Evolutionary conservation across 2,888 invertebrate species (phyloP).

Genomic region (Uloborus plumipes): DNA sequence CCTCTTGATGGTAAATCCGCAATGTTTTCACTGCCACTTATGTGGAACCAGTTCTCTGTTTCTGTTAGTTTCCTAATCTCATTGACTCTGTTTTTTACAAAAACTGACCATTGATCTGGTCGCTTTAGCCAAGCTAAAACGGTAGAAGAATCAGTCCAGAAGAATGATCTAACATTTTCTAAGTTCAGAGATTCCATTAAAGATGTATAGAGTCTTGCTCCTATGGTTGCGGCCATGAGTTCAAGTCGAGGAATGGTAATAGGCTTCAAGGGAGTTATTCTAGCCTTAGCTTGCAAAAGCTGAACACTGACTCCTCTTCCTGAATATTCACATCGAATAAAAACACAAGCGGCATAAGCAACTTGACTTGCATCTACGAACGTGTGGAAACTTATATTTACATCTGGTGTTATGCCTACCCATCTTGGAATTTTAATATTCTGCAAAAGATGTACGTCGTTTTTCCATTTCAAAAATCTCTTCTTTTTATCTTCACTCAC

Average conservation of each 20-base stretch:
- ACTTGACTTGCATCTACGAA: neutral
- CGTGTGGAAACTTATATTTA: neutral
- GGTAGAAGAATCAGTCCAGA: neutral
- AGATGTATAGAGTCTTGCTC: neutral
- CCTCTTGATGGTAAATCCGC: conserved; percentile 18
- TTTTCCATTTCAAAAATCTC: neutral
- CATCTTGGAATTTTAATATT: conserved; percentile 7
- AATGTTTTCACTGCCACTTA: neutral
- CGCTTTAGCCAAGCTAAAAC: conserved; percentile 4
- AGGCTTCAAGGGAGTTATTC: neutral
- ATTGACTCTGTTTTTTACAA: conserved; percentile 8
- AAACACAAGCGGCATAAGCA: conserved; percentile 1
- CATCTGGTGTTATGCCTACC: neutral
- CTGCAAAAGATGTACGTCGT: neutral
- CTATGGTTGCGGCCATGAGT: conserved; percentile 8
- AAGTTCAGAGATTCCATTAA: neutral
- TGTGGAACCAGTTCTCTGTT: conserved; percentile 6
- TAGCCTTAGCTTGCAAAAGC: neutral
- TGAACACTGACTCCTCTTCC: neutral
- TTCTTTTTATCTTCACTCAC: neutral
- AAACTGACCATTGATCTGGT: conserved; percentile 9
- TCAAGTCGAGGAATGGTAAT: conserved; percentile 1
- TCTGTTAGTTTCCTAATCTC: conserved; percentile 18
- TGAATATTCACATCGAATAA: neutral
- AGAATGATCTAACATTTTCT: neutral